These are phyloP conservation scores for Acrossocheilus wenchowensis DNA, from an alignment of 2,797 vertebrate species.

Conservation along the genomic window DNA sequence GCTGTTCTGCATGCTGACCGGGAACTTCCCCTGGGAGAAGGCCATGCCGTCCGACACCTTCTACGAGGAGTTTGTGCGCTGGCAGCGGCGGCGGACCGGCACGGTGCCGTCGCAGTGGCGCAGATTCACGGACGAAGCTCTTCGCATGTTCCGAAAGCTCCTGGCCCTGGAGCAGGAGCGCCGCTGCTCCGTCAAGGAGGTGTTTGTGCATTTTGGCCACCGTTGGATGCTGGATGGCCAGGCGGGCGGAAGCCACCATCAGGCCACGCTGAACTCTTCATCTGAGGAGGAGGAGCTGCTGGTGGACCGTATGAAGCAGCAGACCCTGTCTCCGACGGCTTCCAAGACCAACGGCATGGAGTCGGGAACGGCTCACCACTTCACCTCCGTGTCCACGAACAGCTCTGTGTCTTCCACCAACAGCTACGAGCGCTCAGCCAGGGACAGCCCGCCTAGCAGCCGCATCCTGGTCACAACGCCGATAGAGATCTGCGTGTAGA, in stretches of 20 bases:
- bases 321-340: constrained; percentile 75
- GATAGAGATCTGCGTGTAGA: constrained; percentile 80
- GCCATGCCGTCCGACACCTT: constrained; percentile 83
- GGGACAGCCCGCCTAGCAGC: constrained; percentile 76
- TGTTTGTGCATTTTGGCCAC: constrained; percentile 82
- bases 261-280: constrained; percentile 55
- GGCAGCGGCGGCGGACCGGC: constrained; percentile 79
- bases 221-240: constrained; percentile 81
- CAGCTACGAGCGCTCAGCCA: constrained; percentile 81
- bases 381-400: constrained; percentile 80
- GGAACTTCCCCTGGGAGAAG: constrained; percentile 89
- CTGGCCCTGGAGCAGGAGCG: constrained; percentile 81
- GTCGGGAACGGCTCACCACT: constrained; percentile 69
- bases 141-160: constrained; percentile 85
- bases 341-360: constrained; percentile 69
- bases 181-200: constrained; percentile 84
- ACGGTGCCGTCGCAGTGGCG: constrained; percentile 85
- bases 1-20: constrained; percentile 87
- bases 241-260: constrained; percentile 30
- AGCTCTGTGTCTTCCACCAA: constrained; percentile 84
- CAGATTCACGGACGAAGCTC: constrained; percentile 83
- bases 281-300: constrained; percentile 75
- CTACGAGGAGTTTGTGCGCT: constrained; percentile 86
- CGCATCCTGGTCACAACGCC: constrained; percentile 83
- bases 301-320: constrained; percentile 83